Evolutionary conservation across 37 sponge, comb jelly and placozoan species (phyloP).

Genomic region (Spongia lamella): DNA sequence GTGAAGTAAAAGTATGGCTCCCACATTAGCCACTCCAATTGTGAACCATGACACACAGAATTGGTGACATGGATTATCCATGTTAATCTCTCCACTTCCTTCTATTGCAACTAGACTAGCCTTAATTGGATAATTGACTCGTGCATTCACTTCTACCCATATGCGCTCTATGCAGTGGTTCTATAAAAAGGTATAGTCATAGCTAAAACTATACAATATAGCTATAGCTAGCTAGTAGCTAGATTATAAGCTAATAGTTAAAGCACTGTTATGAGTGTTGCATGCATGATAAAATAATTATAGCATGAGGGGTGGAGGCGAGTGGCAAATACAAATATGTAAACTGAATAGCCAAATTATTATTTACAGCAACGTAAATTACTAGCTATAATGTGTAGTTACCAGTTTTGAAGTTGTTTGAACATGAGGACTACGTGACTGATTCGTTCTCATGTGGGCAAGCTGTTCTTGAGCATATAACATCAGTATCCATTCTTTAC

Average conservation of each 20-base stretch:
- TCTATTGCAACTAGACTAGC: constrained; percentile 21
- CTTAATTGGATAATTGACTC: constrained; percentile 70
- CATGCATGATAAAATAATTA: no score
- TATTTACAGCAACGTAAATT: no score
- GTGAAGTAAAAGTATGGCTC: constrained; percentile 18
- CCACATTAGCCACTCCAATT: constrained; percentile 31
- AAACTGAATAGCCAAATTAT: no score
- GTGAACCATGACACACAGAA: constrained; percentile 63
- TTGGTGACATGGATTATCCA: constrained; percentile 14
- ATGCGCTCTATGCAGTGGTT: constrained; percentile 40
- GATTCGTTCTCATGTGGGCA: constrained; percentile 30
- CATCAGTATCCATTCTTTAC: constrained; percentile 60
- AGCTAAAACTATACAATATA: no score
- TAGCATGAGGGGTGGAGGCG: no score
- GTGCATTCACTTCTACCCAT: constrained; percentile 55
- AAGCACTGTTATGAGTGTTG: no score
- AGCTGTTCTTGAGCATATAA: constrained; percentile 52
- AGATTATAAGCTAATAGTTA: no score
- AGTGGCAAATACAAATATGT: no score
- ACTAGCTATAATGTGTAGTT: background rate
- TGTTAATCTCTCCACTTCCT: constrained; percentile 19
- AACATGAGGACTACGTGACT: constrained; percentile 25
- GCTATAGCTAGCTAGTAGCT: no score
- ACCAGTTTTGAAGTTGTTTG: constrained; percentile 48
- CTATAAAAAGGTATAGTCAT: constrained; percentile 9